Percentiles rank a stretch among this genome's conserved stretches.
Conservation (phyloP, 1,140 invertebrate genomes). For the Chironomus striatipennis region DNA sequence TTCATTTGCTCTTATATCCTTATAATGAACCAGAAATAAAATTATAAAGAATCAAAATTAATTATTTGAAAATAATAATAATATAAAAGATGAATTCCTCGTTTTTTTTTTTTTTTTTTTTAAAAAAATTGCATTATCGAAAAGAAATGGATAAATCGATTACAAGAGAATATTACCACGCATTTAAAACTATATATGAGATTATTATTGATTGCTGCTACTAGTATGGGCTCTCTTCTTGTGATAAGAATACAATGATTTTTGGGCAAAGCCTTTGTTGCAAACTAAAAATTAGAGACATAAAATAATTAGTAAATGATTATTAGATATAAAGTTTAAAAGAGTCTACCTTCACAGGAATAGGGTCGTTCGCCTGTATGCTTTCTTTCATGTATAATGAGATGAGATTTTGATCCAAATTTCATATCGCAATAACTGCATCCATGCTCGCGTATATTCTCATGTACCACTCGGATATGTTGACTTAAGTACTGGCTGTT, state of each 20-base stretch:
- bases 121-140: slow-evolving; percentile 12
- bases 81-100: no score
- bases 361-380: background rate
- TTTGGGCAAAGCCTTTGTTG: slow-evolving; percentile 19
- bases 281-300: background rate
- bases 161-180: slow-evolving; percentile 12
- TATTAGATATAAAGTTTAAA: background rate
- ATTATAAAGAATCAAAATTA: background rate
- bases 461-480: slow-evolving; percentile 17
- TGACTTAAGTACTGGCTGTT: slow-evolving; percentile 7
- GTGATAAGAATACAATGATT: slow-evolving; percentile 14
- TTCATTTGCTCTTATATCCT: background rate
- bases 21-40: background rate
- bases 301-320: background rate
- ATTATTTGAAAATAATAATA: no score
- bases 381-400: background rate
- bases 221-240: slow-evolving; percentile 4
- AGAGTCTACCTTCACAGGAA: background rate
- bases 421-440: background rate
- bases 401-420: background rate
- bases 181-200: background rate
- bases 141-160: background rate
- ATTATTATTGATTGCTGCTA: slow-evolving; percentile 10
- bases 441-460: background rate
- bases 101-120: background rate